Base-by-base conservation (phyloP, 1,140 invertebrate genomes). In the Brachionus calyciflorus region DNA sequence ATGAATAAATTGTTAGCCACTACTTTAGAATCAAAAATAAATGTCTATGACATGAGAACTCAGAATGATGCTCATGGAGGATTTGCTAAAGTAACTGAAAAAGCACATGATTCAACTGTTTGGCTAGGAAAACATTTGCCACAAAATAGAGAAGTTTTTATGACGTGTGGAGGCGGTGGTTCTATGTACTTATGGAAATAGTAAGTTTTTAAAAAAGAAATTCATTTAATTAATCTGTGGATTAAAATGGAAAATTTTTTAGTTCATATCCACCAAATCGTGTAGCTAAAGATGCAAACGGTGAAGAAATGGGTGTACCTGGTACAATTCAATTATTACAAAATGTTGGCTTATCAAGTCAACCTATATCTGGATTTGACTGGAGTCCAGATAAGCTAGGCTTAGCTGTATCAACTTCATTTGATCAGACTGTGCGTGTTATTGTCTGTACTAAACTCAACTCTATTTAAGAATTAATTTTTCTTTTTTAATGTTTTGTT, bases 1-100 rank as follows among this genome's bases (percentile, higher is more conserved):
- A 96, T 96, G 93, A 97, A 98, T 81, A 98, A 98, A 86, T 82
- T 98, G 63, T 90, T 93, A 1, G 93, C 90, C 0, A 94, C 93
- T 4, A 94, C 93, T 0, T 84, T 98, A n/a, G 93, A 97, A 83
- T 91, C 92, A 0, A 94, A 93, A 79, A 90, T 96, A 79, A 90
- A 92, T 83, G 88, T 95, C 0, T 96, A 90, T 83, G 93, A 97
- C 83, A 87, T 94, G 78, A 89, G 91, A 80, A 94, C 92, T 5
- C 90, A 92, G 80, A 92, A 96, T 86, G 89, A 60, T 28, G 30
- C 90, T 0, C 89, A 89, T 77, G 93, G 92, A 85, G 94, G 94
- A 17, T 96, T 93, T 87, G 88, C 92, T 12, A 89, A 87, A 79
- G 78, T 91, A 0, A 85, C 86, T n/a, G 90, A 93, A 84, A 91